Evolutionary conservation across 2,113 vertebrate species (phyloP), one percentile per base, ranked within the genome.

Genomic region (Alouatta palliata): DNA sequence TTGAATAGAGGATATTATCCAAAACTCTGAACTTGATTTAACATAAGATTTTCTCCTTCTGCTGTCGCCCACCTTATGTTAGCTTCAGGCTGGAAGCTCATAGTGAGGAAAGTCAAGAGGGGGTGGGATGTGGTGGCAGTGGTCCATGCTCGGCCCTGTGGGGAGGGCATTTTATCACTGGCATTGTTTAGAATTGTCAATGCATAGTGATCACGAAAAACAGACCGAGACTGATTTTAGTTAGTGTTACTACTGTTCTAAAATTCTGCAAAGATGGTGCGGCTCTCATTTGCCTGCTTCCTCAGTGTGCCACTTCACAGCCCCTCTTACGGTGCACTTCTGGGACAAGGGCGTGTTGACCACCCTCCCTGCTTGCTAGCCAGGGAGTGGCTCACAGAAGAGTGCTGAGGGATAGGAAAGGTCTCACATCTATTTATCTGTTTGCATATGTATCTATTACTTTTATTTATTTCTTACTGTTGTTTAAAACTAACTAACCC

Each of bases 401-500:
- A 82, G 35, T 11, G 9, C 30, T 14, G 56, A 73, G 66, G 16
- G 35, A 20, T 11, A 52, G 73, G n/a, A 82, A 88, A 52, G 5
- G 5, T 75, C 64, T 75, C 43, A 85, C 27, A 30, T 40, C 68
- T 71, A 40, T 56, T 93, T 70, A 70, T 61, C 12, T 92, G 30
- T 87, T 58, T 83, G 68, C 12, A 84, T 32, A 68, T 76, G 35
- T 77, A 68, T 54, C 32, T 70, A 64, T 75, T 56, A 75, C 8
- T 87, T 81, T 32, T 64, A 47, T 54, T 77, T 52, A 40, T 81
- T 91, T 86, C 12, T 85, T 94, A 27, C 6, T 76, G 35, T 40
- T 61, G 10, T 77, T 87, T 91, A 49, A 97, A 76, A 66, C 16
- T 23, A 27, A 92, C 52, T 91, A 0, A 1, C 6, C 27, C 70